Conservation (phyloP, 2,113 vertebrate species). For the Drymodes brunneopygia region DNA sequence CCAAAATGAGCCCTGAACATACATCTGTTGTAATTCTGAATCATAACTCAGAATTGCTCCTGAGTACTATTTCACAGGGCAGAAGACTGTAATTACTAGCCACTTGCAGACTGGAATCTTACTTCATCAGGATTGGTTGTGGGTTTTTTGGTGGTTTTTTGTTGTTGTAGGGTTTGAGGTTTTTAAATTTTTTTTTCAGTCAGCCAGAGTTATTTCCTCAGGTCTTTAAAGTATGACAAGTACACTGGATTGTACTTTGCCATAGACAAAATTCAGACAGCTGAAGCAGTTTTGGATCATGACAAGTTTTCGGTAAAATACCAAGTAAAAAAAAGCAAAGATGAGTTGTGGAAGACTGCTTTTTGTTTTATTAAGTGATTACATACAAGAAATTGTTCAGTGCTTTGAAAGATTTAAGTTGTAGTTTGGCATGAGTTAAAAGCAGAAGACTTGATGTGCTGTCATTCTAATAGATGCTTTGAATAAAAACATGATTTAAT, state of each 20-base stretch:
- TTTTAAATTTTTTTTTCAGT: neutral
- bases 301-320: conserved; percentile 40
- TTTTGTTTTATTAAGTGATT: conserved; percentile 55
- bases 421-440: conserved; percentile 65
- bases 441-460: conserved; percentile 66
- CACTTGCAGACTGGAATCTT: neutral
- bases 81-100: neutral
- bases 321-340: neutral
- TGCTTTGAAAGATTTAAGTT: conserved; percentile 55
- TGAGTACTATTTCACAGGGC: neutral
- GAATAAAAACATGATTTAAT: conserved; percentile 75
- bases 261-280: conserved; percentile 28
- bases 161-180: neutral
- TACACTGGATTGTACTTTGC: conserved; percentile 5
- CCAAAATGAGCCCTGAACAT: neutral
- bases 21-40: neutral
- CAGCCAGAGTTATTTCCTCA: conserved; percentile 30
- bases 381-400: conserved; percentile 37
- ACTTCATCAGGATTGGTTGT: neutral
- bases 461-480: conserved; percentile 70
- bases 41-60: neutral
- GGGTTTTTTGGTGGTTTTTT: neutral
- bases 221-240: neutral
- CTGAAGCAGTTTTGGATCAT: conserved; percentile 38
- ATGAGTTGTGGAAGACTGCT: conserved; percentile 25